phyloP scores from a whole-genome alignment of 2,888 invertebrate species.

The Harmothoe impar region DNA sequence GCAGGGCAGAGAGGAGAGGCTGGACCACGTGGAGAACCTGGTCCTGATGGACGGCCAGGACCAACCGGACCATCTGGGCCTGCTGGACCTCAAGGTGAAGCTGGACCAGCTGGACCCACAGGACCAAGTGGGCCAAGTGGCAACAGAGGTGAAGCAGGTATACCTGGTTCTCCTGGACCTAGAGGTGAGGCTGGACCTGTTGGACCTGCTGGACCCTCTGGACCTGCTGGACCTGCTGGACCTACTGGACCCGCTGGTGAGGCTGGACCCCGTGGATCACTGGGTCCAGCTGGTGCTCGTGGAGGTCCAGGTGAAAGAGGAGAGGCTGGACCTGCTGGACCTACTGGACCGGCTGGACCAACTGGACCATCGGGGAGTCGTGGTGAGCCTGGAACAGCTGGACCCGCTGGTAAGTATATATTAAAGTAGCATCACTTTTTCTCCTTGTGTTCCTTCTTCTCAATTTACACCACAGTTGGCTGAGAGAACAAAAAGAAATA shows the following conservation, averaged over 20 bases:
- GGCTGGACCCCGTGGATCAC: constrained; percentile 45
- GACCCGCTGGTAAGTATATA: background rate
- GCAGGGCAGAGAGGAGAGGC: constrained; percentile 74
- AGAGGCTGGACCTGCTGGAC: constrained; percentile 64
- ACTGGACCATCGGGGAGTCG: constrained; percentile 66
- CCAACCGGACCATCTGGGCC: constrained; percentile 55
- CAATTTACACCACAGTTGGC: no score
- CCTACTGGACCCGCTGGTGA: constrained; percentile 49
- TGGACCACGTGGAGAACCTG: constrained; percentile 64
- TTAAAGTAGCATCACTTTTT: no score
- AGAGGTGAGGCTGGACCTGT: constrained; percentile 67
- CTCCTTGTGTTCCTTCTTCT: no score
- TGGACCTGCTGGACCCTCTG: constrained; percentile 77
- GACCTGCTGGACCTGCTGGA: constrained; percentile 70
- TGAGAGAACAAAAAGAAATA: no score
- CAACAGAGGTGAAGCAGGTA: constrained; percentile 66
- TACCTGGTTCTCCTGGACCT: constrained; percentile 64
- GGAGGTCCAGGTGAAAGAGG: constrained; percentile 64
- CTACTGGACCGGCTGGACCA: background rate
- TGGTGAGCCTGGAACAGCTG: constrained; percentile 59
- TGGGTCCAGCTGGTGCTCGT: constrained; percentile 59
- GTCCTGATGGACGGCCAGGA: constrained; percentile 51
- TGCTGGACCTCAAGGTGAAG: constrained; percentile 59
- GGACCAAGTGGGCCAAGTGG: constrained; percentile 85
- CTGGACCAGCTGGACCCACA: constrained; percentile 66